Evolutionary conservation across 1,140 invertebrate species (phyloP), one percentile per base, ranked within the genome.

Genomic region (Orius insidiosus): DNA sequence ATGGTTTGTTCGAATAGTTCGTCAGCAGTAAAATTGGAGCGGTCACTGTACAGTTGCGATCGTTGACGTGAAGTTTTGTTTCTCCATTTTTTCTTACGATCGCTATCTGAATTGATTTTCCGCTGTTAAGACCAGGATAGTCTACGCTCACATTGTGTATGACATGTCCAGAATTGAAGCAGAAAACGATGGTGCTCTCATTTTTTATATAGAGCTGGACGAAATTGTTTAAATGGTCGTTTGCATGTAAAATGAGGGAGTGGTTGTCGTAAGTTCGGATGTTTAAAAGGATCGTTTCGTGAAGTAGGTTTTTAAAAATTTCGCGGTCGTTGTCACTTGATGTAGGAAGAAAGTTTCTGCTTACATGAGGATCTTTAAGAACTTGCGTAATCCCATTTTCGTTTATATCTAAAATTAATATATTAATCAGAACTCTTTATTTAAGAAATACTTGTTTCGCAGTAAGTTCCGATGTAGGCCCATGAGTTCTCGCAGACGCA

Each of bases 181-280:
- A 67, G 56, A 87, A 88, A 1, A 85, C 74, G 4, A 90, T 68
- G 67, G 65, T 59, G 53, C 66, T 75, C 1, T 76, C 77, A 48
- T 80, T 75, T 46, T 77, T 74, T 24, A 93, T 76, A 60, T 86
- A 87, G 6, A 94, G 60, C 61, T 93, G 87, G 34, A 90, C 76
- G 61, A 95, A 94, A 61, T 95, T 95, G 54, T 92, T 92, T 33
- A 89, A 66, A 62, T 92, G 81, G 65, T 94, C 89, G 59, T 92
- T 88, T 4, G 85, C 84, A 56, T 93, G 93, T 1, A 94, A 65
- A 14, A 95, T 75, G 45, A 93, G 58, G 0, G 85, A 79, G 52
- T 80, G 72, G 24, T 71, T 69, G 53, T 87, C 83, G 57, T 87
- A 88, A 0, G 88, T 94, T 50, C 88, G 65, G 37, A 94, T 65